Evolutionary conservation across 2,113 vertebrate genomes (phyloP).

Genomic region (Colistium nudipinnis): DNA sequence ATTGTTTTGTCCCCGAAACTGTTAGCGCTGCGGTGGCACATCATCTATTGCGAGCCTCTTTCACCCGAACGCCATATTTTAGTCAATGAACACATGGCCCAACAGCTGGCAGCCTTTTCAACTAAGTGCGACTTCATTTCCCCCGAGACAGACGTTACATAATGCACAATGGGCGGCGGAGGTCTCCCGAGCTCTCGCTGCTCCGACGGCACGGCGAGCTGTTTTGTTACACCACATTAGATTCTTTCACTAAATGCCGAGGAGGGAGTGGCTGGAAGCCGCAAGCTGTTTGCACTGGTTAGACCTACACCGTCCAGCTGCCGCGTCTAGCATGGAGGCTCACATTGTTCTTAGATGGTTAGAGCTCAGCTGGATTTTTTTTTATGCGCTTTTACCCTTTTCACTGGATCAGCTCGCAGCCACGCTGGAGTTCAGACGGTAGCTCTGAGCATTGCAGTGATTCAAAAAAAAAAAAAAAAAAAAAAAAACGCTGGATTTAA

Average conservation of each 20-base stretch:
- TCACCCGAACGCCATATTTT: conserved; percentile 42
- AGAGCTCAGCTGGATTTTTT: conserved; percentile 14
- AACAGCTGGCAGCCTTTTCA: conserved; percentile 79
- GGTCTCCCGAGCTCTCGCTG: conserved; percentile 40
- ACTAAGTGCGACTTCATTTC: conserved; percentile 58
- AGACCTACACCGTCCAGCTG: conserved; percentile 69
- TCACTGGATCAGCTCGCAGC: not conserved
- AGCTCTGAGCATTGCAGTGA: not conserved
- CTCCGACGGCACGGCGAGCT: conserved; percentile 30
- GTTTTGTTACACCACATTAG: conserved; percentile 70
- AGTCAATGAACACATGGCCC: conserved; percentile 69
- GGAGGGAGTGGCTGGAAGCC: conserved; percentile 59
- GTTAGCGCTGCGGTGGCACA: conserved; percentile 16
- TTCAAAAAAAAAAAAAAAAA: not conserved
- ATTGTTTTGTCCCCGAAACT: not conserved
- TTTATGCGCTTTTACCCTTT: conserved; percentile 18
- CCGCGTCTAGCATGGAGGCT: conserved; percentile 33
- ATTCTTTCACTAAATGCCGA: conserved; percentile 63
- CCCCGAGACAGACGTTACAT: conserved; percentile 67
- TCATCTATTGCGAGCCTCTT: conserved; percentile 46
- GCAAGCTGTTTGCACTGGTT: conserved; percentile 41
- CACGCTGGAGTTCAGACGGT: conserved; percentile 1
- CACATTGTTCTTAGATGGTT: conserved; percentile 21
- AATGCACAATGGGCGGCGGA: conserved; percentile 65
- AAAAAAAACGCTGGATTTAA: too few relatives aligned